Conservation (phyloP, 2,113 vertebrate species). For the Plestiodon gilberti region DNA sequence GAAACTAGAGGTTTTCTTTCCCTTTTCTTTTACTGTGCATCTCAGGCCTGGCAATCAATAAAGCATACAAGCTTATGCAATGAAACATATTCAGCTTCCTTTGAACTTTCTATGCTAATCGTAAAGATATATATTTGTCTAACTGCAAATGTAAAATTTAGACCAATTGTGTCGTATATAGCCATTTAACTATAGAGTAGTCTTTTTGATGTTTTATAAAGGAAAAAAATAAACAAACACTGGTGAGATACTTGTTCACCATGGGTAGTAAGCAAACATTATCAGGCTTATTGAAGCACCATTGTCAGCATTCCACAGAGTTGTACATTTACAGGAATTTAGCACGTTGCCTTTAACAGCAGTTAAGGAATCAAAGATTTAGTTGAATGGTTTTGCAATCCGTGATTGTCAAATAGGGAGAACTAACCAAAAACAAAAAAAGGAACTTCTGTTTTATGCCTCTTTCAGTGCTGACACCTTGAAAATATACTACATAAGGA, state of each 20-base stretch:
- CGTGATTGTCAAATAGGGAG: slow-evolving; percentile 15
- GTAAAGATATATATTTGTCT: background rate
- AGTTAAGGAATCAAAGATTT: slow-evolving; percentile 26
- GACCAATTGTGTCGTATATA: background rate
- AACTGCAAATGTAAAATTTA: background rate
- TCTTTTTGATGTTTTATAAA: background rate
- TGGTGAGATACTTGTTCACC: slow-evolving; percentile 18
- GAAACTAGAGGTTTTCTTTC: background rate
- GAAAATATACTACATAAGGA: background rate
- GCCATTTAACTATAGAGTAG: background rate
- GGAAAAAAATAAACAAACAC: background rate
- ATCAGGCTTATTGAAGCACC: background rate
- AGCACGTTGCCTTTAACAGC: slow-evolving; percentile 30
- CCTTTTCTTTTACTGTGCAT: background rate
- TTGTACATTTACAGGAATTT: slow-evolving; percentile 21
- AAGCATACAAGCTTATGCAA: background rate
- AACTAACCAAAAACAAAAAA: background rate
- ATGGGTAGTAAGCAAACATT: background rate
- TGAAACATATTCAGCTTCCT: background rate
- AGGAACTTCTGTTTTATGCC: background rate
- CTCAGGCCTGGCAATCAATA: fast-evolving
- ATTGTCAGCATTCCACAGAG: slow-evolving; percentile 21
- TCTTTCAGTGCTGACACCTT: background rate
- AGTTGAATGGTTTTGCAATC: slow-evolving; percentile 24
- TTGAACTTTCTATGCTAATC: background rate